These are phyloP conservation scores for Clarias laeviceps DNA, from an alignment of 2,797 vertebrate species.

Conservation along the genomic window DNA sequence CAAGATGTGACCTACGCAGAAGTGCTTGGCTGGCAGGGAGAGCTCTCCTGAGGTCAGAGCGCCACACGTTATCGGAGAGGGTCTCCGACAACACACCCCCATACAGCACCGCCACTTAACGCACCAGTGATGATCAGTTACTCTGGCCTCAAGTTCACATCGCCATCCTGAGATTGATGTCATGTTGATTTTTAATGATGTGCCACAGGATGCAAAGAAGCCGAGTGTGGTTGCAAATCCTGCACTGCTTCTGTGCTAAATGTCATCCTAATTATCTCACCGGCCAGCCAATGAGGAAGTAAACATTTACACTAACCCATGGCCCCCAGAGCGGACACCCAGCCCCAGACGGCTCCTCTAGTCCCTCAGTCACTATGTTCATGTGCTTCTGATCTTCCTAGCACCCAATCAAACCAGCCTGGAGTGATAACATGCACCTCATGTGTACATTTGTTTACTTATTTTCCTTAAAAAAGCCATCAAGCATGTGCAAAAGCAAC, in stretches of 20 bases:
- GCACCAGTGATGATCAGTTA: conserved; percentile 66
- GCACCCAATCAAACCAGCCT: conserved; percentile 46
- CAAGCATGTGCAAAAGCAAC: conserved; percentile 22
- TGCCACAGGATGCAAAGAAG: conserved; percentile 58
- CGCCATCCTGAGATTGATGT: conserved; percentile 65
- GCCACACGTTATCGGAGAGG: conserved; percentile 33
- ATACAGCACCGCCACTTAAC: conserved; percentile 37
- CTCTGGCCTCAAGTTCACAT: conserved; percentile 67
- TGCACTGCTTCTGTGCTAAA: conserved; percentile 64
- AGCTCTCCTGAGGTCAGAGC: conserved; percentile 45
- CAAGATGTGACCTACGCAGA: conserved; percentile 41
- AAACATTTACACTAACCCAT: conserved; percentile 70
- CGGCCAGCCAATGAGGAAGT: conserved; percentile 62
- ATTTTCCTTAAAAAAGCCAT: conserved; percentile 14
- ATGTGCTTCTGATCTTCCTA: conserved; percentile 44
- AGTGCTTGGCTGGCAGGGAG: conserved; percentile 37
- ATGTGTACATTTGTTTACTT: background rate
- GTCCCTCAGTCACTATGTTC: background rate
- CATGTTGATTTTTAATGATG: conserved; percentile 80
- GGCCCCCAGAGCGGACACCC: conserved; percentile 44
- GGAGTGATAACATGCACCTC: conserved; percentile 22
- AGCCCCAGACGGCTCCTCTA: conserved; percentile 33
- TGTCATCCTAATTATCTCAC: conserved; percentile 77
- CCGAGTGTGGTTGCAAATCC: conserved; percentile 47
- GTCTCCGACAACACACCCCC: conserved; percentile 51